These are phyloP conservation scores for Drosophila fuyamai DNA, from an alignment of 1,140 invertebrate species.

Conservation along the genomic window DNA sequence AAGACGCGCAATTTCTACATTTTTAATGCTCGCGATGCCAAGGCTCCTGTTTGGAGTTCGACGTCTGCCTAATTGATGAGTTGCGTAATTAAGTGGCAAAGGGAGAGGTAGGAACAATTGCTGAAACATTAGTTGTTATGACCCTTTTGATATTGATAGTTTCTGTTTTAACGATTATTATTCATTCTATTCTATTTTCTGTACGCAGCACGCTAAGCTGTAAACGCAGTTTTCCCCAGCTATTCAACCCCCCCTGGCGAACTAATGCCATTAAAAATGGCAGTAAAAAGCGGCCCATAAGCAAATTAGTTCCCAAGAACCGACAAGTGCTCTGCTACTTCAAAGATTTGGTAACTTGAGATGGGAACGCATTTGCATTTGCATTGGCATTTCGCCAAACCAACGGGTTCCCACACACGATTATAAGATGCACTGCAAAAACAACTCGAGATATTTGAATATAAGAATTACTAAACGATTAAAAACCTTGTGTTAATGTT, in stretches of 20 bases:
- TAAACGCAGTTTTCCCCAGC: conserved; percentile 12
- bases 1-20: conserved; percentile 81
- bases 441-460: neutral
- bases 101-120: conserved; percentile 59
- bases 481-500: too few relatives aligned
- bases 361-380: conserved; percentile 46
- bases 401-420: conserved; percentile 69
- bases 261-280: conserved; percentile 46
- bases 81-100: conserved; percentile 83
- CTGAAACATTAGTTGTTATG: conserved; percentile 60
- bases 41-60: conserved; percentile 7
- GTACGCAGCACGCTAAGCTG: conserved; percentile 21
- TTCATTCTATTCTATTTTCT: conserved; percentile 24
- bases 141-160: conserved; percentile 52
- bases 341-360: conserved; percentile 46
- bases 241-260: conserved; percentile 6
- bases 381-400: conserved; percentile 16
- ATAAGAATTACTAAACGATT: neutral
- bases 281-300: conserved; percentile 30
- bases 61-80: conserved; percentile 75
- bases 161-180: conserved; percentile 47
- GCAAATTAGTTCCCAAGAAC: conserved; percentile 50
- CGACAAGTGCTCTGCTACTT: conserved; percentile 1
- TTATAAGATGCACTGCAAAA: conserved; percentile 37
- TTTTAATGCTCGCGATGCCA: conserved; percentile 63